phyloP scores from a whole-genome alignment of 2,113 vertebrate species.

The Neofelis nebulosa region DNA sequence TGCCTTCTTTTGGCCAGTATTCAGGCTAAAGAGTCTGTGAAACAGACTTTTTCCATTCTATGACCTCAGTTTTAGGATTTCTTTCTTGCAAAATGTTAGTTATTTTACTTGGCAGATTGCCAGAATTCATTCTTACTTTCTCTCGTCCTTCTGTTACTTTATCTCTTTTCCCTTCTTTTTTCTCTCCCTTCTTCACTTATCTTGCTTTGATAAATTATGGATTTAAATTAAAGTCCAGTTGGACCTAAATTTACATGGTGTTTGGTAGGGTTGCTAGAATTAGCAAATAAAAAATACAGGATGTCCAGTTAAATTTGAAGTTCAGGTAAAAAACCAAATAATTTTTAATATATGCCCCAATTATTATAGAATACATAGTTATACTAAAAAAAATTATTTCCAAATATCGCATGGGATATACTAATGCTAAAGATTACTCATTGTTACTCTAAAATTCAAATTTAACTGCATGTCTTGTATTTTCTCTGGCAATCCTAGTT shows the following conservation, averaged over 20 bases:
- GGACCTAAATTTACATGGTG: fast-evolving
- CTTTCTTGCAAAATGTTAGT: constrained; percentile 81
- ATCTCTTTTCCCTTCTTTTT: constrained; percentile 20
- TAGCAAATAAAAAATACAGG: constrained; percentile 49
- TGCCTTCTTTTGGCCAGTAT: constrained; percentile 63
- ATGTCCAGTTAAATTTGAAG: not conserved
- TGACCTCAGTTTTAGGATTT: constrained; percentile 85
- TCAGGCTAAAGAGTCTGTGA: constrained; percentile 83
- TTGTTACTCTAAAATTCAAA: constrained; percentile 61
- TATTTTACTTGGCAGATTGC: constrained; percentile 84
- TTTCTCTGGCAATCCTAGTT: constrained; percentile 55
- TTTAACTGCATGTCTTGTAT: constrained; percentile 27
- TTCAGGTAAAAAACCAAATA: constrained; percentile 1
- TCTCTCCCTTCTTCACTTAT: not conserved
- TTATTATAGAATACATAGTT: not conserved
- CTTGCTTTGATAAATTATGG: constrained; percentile 17
- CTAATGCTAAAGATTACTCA: not conserved
- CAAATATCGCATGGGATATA: not conserved
- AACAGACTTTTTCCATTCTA: constrained; percentile 87
- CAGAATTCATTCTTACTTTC: constrained; percentile 77
- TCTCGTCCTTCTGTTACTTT: constrained; percentile 63
- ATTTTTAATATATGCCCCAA: not conserved
- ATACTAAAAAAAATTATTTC: not conserved
- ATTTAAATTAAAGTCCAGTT: not conserved
- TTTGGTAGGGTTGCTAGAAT: not conserved